These are phyloP conservation scores for Aspidapion aeneum DNA, from an alignment of 2,888 invertebrate genomes.

Conservation along the genomic window DNA sequence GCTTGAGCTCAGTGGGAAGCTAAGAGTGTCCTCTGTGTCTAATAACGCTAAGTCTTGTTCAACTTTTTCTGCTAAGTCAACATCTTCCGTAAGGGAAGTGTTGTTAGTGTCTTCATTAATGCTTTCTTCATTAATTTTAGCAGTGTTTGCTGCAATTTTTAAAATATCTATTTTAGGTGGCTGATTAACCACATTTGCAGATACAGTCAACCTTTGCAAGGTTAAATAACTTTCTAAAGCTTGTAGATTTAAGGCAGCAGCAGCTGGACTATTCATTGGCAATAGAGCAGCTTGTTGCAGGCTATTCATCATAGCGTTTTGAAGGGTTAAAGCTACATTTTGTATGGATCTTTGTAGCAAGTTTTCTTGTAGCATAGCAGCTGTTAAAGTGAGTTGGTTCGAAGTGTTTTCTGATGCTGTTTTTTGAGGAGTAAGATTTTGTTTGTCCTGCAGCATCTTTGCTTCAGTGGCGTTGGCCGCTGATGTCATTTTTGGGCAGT, in stretches of 20 bases:
- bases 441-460: conserved; percentile 26
- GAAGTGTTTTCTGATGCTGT: conserved; percentile 26
- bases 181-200: conserved; percentile 43
- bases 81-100: conserved; percentile 53
- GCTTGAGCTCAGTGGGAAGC: conserved; percentile 57
- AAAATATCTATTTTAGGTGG: conserved; percentile 60
- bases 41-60: conserved; percentile 72
- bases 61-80: conserved; percentile 66
- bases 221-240: conserved; percentile 84
- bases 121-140: conserved; percentile 44
- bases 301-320: conserved; percentile 82
- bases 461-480: conserved; percentile 20
- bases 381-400: conserved; percentile 43
- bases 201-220: conserved; percentile 72
- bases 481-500: too few species aligned
- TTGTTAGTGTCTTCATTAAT: conserved; percentile 39
- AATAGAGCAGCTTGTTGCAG: conserved; percentile 79
- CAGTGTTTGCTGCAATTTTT: conserved; percentile 55
- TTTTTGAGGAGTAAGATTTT: conserved; percentile 25
- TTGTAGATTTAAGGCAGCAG: conserved; percentile 80
- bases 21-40: conserved; percentile 65
- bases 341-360: conserved; percentile 58
- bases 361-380: conserved; percentile 62
- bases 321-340: conserved; percentile 75
- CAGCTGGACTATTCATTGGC: conserved; percentile 79